Base-by-base conservation (phyloP, 2,113 vertebrate species). In the Thermophis baileyi region DNA sequence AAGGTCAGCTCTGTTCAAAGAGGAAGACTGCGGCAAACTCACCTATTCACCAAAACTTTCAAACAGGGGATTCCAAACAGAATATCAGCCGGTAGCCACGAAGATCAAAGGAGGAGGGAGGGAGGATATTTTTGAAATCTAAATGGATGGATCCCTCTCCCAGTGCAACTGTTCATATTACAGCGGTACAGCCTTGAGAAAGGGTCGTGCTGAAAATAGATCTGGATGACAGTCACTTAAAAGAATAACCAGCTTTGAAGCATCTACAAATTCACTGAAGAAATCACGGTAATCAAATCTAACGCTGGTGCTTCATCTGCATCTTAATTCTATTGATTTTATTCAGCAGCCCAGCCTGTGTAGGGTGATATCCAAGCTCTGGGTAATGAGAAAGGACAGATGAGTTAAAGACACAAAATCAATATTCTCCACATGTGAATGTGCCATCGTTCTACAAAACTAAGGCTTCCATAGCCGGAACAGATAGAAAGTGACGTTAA, bases 281-380 rank as follows among this genome's bases (percentile, higher is more conserved):
- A 85, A 88, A 91, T 93, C 55, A 51, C 6, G 24, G 46, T 93
- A 93, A 93, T 93, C 89, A 93, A 93, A 93, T 91, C 85, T 69
- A 88, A 93, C 57, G 24, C 50, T 47, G 85, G 89, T 25, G 35
- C 85, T 89, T 74, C 85, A 91, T 93, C 85, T 93, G 85, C 89
- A 93, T 93, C 55, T 50, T 88, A 93, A 88, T 91, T 74, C 85
- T n/a, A 93, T 93, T 93, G 89, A 93, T 93, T 93, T 91, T 93
- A 90, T 91, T 91, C 85, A 81, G 85, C n/a, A 91, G 9, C 55
- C 49, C 12, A n/a, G 60, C 85, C 50, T 88, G 16, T 20, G 46
- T 74, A 91, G 69, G 85, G 50, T 74, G 50, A 88, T 91, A 54
- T n/a, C 89, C 55, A 88, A 69, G 49, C 27, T n/a, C 47, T 54